A percentile compares a stretch with the other conserved stretches of the same genome.
phyloP scores from a whole-genome alignment of 2,113 vertebrate species.

The Thamnophis sirtalis region DNA sequence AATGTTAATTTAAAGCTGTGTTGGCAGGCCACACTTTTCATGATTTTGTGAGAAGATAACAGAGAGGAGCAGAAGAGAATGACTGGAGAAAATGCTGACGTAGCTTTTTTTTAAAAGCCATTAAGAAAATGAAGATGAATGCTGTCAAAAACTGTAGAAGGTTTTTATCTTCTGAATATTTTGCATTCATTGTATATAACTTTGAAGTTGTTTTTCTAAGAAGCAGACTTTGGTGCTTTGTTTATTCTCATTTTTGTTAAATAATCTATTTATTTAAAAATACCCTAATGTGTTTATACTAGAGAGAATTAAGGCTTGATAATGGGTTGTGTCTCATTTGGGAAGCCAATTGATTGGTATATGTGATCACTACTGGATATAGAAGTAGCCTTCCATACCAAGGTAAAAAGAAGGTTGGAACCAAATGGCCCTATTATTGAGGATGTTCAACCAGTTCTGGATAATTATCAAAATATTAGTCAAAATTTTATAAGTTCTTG shows the following conservation, averaged over 20 bases:
- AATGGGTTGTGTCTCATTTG: neutral
- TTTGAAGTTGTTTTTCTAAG: neutral
- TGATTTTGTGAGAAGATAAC: neutral
- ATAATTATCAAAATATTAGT: neutral
- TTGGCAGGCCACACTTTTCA: neutral
- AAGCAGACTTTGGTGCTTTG: neutral
- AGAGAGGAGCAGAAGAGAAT: neutral
- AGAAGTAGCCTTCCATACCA: neutral
- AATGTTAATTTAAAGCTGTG: constrained; percentile 16
- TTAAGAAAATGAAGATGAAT: neutral
- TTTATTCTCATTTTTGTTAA: neutral
- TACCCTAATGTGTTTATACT: neutral
- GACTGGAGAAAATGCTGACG: neutral
- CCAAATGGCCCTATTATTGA: neutral
- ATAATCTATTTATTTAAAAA: neutral
- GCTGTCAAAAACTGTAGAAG: neutral
- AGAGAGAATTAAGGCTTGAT: neutral
- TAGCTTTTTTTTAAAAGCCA: neutral
- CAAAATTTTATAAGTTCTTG: neutral
- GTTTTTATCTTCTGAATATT: neutral
- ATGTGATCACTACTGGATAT: neutral
- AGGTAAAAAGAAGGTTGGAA: neutral
- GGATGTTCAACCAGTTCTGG: neutral
- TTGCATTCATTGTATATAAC: neutral
- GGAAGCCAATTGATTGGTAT: neutral